phyloP scores from a whole-genome alignment of 1,140 invertebrate species.

The Pseudomyrmex concolor region DNA sequence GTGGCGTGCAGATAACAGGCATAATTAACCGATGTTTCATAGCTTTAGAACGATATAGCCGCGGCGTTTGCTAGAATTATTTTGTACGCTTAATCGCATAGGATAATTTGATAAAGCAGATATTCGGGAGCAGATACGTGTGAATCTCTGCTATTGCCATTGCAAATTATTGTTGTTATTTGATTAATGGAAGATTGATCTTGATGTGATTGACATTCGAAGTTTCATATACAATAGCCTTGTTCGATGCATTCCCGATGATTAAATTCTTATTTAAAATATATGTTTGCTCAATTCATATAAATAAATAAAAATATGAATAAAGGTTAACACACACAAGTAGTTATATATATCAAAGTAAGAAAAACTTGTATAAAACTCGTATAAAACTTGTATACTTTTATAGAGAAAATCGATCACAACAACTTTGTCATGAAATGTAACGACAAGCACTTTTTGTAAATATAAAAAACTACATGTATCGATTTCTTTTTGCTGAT shows the following conservation, averaged over 20 bases:
- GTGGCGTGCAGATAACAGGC: slow-evolving; percentile 60
- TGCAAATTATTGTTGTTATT: slow-evolving; percentile 10
- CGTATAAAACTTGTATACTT: not conserved
- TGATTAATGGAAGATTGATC: slow-evolving; percentile 18
- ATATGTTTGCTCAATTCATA: slow-evolving; percentile 19
- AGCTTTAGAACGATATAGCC: slow-evolving; percentile 50
- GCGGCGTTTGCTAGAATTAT: slow-evolving; percentile 42
- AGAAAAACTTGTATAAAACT: not conserved
- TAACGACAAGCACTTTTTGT: too few species aligned
- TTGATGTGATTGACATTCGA: slow-evolving; percentile 9
- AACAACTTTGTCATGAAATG: too few species aligned
- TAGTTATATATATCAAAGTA: too few species aligned
- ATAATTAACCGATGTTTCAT: slow-evolving; percentile 61
- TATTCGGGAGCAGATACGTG: slow-evolving; percentile 5
- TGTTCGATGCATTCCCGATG: not conserved
- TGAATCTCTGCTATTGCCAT: slow-evolving; percentile 33
- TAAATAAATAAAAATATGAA: not conserved
- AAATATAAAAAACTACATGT: not conserved
- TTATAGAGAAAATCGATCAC: not conserved
- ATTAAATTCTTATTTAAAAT: not conserved
- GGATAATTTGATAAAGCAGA: slow-evolving; percentile 39
- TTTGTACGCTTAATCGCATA: slow-evolving; percentile 36
- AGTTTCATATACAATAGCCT: not conserved
- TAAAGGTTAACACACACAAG: not conserved
- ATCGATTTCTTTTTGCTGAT: not conserved